A percentile compares a stretch with the other conserved stretches of the same genome.
phyloP scores from a whole-genome alignment of 2,888 invertebrate genomes.

The Volucella bombylans region DNA sequence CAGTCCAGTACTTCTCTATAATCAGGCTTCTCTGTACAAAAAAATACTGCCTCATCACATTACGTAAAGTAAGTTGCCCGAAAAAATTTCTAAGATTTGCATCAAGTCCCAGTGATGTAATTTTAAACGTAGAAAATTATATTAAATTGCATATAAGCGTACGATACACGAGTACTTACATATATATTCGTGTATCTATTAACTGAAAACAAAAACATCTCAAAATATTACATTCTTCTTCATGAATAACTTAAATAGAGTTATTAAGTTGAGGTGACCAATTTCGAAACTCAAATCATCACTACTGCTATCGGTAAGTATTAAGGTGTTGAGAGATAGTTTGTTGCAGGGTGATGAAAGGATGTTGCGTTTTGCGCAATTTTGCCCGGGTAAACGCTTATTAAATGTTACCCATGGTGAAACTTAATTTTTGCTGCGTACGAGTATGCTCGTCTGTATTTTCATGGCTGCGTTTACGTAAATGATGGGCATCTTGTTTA shows the following conservation, averaged over 20 bases:
- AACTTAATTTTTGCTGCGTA: not conserved
- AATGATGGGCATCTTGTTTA: constrained; percentile 74
- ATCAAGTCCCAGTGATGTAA: constrained; percentile 27
- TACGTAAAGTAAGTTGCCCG: constrained; percentile 1
- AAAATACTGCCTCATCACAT: not conserved
- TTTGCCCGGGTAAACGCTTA: constrained; percentile 56
- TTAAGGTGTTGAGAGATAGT: constrained; percentile 14
- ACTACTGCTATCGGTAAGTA: constrained; percentile 35
- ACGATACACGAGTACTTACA: too few relatives aligned
- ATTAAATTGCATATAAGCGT: constrained; percentile 39
- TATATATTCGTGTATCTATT: not conserved
- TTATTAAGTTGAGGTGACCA: constrained; percentile 67
- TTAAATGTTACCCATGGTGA: constrained; percentile 36
- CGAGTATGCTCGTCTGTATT: constrained; percentile 13
- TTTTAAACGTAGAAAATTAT: constrained; percentile 47
- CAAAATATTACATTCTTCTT: constrained; percentile 11
- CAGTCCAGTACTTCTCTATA: not conserved
- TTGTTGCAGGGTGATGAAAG: constrained; percentile 59
- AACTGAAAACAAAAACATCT: constrained; percentile 1
- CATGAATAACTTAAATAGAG: constrained; percentile 66
- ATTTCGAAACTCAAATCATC: constrained; percentile 44
- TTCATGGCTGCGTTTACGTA: constrained; percentile 55
- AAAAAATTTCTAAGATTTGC: constrained; percentile 3
- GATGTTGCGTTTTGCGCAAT: constrained; percentile 59
- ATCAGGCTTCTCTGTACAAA: not conserved